Evolutionary conservation across 2,888 invertebrate genomes (phyloP).

Genomic region (Nemoura dubitans): DNA sequence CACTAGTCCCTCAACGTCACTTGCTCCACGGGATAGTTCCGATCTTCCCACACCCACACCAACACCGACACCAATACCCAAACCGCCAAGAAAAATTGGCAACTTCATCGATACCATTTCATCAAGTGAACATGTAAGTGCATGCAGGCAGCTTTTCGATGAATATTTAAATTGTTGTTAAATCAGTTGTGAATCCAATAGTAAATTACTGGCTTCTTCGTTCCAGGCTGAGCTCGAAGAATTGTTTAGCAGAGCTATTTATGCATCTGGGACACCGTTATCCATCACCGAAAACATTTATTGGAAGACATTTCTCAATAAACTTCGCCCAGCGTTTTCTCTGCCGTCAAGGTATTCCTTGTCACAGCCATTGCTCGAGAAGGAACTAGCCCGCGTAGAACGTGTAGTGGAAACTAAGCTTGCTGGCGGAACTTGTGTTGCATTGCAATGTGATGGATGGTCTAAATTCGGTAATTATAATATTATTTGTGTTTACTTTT

Average conservation of each 20-base stretch:
- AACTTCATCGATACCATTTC: not conserved
- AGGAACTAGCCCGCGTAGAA: not conserved
- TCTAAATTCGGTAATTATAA: no score
- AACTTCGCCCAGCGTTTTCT: not conserved
- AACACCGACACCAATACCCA: no score
- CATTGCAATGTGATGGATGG: slow-evolving; percentile 10
- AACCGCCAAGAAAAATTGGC: no score
- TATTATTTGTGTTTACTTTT: no score
- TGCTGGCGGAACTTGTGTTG: not conserved
- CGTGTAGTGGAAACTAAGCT: not conserved
- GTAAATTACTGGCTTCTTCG: no score
- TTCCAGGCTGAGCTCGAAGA: no score
- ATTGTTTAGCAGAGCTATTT: not conserved
- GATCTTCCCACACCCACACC: no score
- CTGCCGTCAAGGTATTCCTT: not conserved
- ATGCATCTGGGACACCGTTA: not conserved
- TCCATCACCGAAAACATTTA: not conserved
- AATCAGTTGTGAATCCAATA: not conserved
- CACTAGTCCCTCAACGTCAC: no score
- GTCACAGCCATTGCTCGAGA: not conserved
- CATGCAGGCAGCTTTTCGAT: not conserved
- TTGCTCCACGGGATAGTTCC: no score
- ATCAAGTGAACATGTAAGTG: not conserved
- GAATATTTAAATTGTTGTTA: not conserved
- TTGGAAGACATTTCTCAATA: not conserved